Evolutionary conservation across 2,797 vertebrate genomes (phyloP).

Genomic region (Antennarius maculatus): DNA sequence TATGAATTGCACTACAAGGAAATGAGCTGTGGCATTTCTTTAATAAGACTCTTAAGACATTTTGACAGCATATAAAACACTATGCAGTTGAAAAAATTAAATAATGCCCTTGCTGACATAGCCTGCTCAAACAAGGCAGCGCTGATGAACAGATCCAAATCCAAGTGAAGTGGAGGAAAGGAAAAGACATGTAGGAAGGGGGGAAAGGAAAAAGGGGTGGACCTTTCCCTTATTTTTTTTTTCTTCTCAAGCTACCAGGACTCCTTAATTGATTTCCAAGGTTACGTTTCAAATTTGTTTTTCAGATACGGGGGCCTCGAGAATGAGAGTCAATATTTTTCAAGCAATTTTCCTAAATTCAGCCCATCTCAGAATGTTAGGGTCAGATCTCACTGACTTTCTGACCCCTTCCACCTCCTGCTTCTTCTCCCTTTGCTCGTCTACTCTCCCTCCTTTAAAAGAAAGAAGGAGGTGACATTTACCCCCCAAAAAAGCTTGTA

Average conservation of each 20-base stretch:
- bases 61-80: slow-evolving; percentile 83
- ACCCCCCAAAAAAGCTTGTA: slow-evolving; percentile 49
- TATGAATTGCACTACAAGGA: slow-evolving; percentile 81
- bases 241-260: slow-evolving; percentile 64
- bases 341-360: slow-evolving; percentile 70
- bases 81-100: slow-evolving; percentile 71
- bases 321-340: slow-evolving; percentile 69
- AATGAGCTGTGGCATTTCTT: slow-evolving; percentile 84
- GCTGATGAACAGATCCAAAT: slow-evolving; percentile 70
- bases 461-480: slow-evolving; percentile 71
- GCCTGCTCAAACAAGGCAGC: slow-evolving; percentile 53
- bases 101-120: slow-evolving; percentile 70
- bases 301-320: slow-evolving; percentile 68
- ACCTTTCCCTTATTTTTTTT: slow-evolving; percentile 56
- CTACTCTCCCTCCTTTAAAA: slow-evolving; percentile 48
- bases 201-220: slow-evolving; percentile 41
- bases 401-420: neutral
- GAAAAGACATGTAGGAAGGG: slow-evolving; percentile 42
- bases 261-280: slow-evolving; percentile 85
- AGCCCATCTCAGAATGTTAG: slow-evolving; percentile 43
- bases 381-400: slow-evolving; percentile 42
- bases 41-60: slow-evolving; percentile 83
- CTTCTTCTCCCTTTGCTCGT: slow-evolving; percentile 1
- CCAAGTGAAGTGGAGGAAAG: slow-evolving; percentile 58
- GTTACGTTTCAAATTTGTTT: slow-evolving; percentile 82